phyloP scores from a whole-genome alignment of 2,888 invertebrate species.

The Drosophila macrospina region DNA sequence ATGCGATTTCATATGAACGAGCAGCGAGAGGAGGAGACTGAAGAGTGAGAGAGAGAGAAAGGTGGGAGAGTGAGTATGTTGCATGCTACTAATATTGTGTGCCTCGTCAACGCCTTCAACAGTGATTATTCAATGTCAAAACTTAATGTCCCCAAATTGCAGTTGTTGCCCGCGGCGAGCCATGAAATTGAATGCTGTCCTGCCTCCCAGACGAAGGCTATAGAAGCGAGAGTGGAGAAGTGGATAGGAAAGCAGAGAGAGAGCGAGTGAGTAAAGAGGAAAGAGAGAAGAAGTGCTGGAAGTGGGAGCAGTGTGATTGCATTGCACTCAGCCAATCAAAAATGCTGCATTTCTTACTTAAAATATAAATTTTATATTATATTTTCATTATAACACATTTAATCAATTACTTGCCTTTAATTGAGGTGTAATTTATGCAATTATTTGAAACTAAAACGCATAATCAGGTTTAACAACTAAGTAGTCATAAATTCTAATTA shows the following conservation, averaged over 20 bases:
- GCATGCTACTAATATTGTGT: conserved; percentile 22
- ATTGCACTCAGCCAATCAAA: neutral
- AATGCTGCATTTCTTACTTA: no score
- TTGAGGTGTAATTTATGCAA: no score
- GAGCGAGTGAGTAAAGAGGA: neutral
- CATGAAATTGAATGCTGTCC: conserved; percentile 71
- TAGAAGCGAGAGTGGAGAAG: neutral
- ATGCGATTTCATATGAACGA: conserved; percentile 63
- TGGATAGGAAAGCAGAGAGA: neutral
- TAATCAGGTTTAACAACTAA: no score
- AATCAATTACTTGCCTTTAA: no score
- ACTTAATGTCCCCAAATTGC: conserved; percentile 77
- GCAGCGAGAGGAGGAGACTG: conserved; percentile 20
- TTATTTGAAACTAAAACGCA: no score
- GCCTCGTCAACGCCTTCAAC: conserved; percentile 72
- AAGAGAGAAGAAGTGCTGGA: neutral
- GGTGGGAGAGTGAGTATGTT: conserved; percentile 13
- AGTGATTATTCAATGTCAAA: conserved; percentile 78
- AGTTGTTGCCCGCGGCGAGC: conserved; percentile 73
- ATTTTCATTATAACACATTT: no score
- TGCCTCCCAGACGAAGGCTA: conserved; percentile 9
- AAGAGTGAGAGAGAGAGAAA: neutral
- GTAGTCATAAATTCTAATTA: no score
- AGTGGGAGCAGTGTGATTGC: neutral
- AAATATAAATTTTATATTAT: no score